These are phyloP conservation scores for Plebejus anna DNA, from an alignment of 2,888 invertebrate species.

Conservation along the genomic window DNA sequence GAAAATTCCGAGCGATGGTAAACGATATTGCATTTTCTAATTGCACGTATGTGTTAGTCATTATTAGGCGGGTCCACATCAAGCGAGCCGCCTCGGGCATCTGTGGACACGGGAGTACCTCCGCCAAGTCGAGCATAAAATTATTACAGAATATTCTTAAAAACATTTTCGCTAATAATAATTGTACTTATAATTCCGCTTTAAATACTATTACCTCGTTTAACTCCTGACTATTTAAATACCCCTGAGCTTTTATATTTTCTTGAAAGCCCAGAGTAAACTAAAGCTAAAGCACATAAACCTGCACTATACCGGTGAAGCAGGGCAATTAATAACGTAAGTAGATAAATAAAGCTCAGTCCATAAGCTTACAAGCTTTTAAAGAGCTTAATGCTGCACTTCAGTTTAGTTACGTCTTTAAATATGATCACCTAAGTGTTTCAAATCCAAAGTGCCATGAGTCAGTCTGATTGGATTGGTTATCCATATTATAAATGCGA, in stretches of 20 bases:
- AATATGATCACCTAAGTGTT: not conserved
- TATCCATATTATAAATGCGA: not conserved
- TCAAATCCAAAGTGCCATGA: not conserved
- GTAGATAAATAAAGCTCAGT: conserved; percentile 22
- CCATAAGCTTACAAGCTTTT: conserved; percentile 13
- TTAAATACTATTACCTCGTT: not conserved
- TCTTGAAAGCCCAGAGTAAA: not conserved
- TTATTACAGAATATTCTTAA: no score
- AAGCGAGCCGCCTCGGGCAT: no score
- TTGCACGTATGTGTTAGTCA: no score
- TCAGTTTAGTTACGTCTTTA: conserved; percentile 13
- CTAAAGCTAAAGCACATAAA: not conserved
- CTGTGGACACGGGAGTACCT: no score
- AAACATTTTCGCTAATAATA: no score
- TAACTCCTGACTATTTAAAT: not conserved
- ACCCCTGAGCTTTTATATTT: not conserved
- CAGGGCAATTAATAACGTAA: not conserved
- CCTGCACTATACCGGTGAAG: conserved; percentile 1
- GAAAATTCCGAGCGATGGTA: no score
- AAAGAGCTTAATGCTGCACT: conserved; percentile 14
- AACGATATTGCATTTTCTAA: no score
- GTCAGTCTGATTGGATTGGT: not conserved
- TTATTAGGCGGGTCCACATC: no score
- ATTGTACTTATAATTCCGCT: no score
- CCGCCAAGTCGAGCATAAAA: no score